Percentiles rank a stretch among this genome's conserved stretches.
Conservation (phyloP, 2,888 invertebrate genomes). For the Diploptera punctata region DNA sequence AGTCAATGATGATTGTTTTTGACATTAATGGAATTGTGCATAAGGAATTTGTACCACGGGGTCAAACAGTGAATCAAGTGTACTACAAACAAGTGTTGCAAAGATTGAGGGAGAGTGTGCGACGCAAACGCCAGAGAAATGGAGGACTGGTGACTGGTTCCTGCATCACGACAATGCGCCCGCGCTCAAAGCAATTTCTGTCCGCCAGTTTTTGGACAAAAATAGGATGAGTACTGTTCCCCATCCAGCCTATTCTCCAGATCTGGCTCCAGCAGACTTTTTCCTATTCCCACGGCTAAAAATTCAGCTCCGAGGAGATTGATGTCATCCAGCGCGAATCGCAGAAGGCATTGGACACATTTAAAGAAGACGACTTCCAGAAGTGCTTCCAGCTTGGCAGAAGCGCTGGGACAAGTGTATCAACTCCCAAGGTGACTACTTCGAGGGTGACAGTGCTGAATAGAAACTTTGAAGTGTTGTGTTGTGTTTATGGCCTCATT, state of each 20-base stretch:
- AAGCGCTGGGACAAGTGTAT: background rate
- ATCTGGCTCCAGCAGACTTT: too few species aligned
- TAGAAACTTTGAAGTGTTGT: background rate
- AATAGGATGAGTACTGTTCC: background rate
- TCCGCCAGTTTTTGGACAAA: background rate
- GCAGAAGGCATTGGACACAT: background rate
- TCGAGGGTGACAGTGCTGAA: background rate
- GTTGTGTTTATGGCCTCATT: background rate
- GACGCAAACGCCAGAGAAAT: background rate
- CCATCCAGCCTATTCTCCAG: background rate
- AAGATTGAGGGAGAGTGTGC: background rate
- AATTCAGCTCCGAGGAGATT: background rate
- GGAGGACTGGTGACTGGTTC: background rate
- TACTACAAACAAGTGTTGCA: background rate
- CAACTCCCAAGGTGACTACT: background rate
- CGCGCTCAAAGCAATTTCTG: background rate
- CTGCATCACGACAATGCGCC: background rate
- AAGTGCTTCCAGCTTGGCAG: background rate
- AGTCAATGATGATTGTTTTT: background rate
- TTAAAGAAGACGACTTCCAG: background rate
- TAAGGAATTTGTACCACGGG: too few species aligned
- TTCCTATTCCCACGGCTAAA: background rate
- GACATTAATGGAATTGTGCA: background rate
- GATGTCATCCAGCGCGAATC: background rate
- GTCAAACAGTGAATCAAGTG: background rate